Conservation (phyloP, 2,797 vertebrate species). For the Heliangelus exortis region DNA sequence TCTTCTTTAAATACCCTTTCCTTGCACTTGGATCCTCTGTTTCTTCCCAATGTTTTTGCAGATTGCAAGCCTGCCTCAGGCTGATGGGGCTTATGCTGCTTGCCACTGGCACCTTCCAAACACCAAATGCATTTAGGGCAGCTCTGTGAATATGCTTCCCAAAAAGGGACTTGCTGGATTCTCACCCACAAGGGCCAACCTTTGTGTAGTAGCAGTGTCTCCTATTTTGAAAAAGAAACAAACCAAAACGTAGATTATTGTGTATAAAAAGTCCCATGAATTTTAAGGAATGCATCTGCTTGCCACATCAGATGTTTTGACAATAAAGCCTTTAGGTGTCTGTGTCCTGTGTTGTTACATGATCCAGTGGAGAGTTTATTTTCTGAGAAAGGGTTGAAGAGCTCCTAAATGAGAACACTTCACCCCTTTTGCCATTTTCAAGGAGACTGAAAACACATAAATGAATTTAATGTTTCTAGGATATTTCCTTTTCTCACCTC, state of each 20-base stretch:
- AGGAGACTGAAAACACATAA: background rate
- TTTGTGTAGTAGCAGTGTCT: background rate
- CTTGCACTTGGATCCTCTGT: background rate
- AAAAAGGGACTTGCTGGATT: background rate
- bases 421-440: background rate
- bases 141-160: background rate
- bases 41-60: background rate
- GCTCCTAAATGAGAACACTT: background rate
- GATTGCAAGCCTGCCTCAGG: background rate
- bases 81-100: background rate
- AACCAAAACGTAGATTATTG: background rate
- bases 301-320: background rate
- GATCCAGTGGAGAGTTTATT: background rate
- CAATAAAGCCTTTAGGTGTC: background rate
- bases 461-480: background rate
- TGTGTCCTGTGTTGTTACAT: background rate
- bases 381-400: background rate
- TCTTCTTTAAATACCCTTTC: background rate
- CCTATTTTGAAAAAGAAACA: background rate
- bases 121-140: background rate
- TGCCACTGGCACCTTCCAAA: background rate
- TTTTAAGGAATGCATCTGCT: background rate
- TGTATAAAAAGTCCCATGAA: background rate
- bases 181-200: background rate
- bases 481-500: slow-evolving; percentile 25